These are phyloP conservation scores for Callyntrura guangdongensis DNA, from an alignment of 2,888 invertebrate genomes.

Conservation along the genomic window DNA sequence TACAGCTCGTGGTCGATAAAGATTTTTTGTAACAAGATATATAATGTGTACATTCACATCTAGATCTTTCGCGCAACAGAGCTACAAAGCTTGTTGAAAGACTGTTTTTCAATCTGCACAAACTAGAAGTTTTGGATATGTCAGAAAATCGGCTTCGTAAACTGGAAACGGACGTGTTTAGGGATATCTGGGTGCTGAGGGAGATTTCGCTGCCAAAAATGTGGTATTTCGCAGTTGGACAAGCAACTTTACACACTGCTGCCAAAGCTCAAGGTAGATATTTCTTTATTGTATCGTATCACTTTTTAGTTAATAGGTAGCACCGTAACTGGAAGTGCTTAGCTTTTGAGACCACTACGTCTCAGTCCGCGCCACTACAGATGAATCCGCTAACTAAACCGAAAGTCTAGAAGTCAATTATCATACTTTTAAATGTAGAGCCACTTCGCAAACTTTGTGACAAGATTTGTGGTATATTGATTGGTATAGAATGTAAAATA, in stretches of 20 bases:
- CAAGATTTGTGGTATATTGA: too few relatives aligned
- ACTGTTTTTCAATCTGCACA: slow-evolving; percentile 91
- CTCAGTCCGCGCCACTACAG: too few relatives aligned
- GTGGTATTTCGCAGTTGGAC: slow-evolving; percentile 91
- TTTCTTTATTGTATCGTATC: neutral
- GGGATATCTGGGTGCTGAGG: slow-evolving; percentile 89
- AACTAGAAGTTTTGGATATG: slow-evolving; percentile 90
- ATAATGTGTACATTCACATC: slow-evolving; percentile 78
- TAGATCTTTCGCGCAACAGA: slow-evolving; percentile 90
- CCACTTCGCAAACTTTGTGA: too few relatives aligned
- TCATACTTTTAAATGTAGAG: too few relatives aligned
- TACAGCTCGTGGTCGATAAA: too few relatives aligned
- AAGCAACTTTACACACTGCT: slow-evolving; percentile 92
- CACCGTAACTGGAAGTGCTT: too few relatives aligned
- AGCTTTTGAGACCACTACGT: too few relatives aligned
- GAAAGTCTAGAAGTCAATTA: too few relatives aligned
- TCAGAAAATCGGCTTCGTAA: slow-evolving; percentile 92
- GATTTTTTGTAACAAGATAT: too few relatives aligned
- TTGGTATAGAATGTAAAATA: too few relatives aligned
- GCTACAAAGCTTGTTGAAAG: slow-evolving; percentile 90
- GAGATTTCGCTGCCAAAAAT: slow-evolving; percentile 91
- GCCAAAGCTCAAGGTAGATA: slow-evolving; percentile 89
- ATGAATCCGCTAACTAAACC: too few relatives aligned
- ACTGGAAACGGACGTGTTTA: slow-evolving; percentile 90
- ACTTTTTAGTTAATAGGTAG: too few relatives aligned